Evolutionary conservation across 1,140 invertebrate genomes (phyloP).

Genomic region (Riptortus pedestris): DNA sequence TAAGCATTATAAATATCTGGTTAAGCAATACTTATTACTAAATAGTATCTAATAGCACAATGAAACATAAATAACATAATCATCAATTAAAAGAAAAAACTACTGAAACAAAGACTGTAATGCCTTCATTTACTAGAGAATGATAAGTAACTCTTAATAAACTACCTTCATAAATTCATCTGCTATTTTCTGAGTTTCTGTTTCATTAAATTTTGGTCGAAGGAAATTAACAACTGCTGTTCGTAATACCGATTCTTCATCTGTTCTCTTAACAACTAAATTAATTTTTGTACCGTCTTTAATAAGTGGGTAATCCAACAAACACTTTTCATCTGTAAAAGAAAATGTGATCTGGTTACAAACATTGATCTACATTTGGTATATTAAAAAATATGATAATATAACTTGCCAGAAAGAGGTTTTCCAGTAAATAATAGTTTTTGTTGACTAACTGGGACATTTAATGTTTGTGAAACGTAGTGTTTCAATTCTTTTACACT

Average conservation of each 20-base stretch:
- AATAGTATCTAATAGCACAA: too few relatives aligned
- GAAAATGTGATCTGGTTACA: neutral
- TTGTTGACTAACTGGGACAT: constrained; percentile 32
- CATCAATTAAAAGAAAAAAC: too few relatives aligned
- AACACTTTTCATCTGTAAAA: constrained; percentile 31
- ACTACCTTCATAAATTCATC: constrained; percentile 34
- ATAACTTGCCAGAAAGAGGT: constrained; percentile 30
- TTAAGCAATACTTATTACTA: too few relatives aligned
- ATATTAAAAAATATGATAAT: neutral
- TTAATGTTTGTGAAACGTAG: constrained; percentile 29
- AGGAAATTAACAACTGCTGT: constrained; percentile 30
- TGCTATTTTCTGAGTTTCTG: constrained; percentile 30
- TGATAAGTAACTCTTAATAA: too few relatives aligned
- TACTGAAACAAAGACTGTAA: too few relatives aligned
- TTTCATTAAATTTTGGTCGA: constrained; percentile 27
- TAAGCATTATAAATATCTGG: too few relatives aligned
- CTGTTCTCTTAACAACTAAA: constrained; percentile 30
- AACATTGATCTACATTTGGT: neutral
- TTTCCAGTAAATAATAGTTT: constrained; percentile 31
- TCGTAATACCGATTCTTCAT: constrained; percentile 25
- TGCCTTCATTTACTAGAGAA: too few relatives aligned
- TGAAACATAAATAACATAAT: too few relatives aligned
- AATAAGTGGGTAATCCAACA: constrained; percentile 32
- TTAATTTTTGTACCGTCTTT: constrained; percentile 33
- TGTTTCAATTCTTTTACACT: constrained; percentile 32